A percentile compares a stretch with the other conserved stretches of the same genome.
Conservation (phyloP, 2,888 invertebrate species). For the Eristalis tenax region DNA sequence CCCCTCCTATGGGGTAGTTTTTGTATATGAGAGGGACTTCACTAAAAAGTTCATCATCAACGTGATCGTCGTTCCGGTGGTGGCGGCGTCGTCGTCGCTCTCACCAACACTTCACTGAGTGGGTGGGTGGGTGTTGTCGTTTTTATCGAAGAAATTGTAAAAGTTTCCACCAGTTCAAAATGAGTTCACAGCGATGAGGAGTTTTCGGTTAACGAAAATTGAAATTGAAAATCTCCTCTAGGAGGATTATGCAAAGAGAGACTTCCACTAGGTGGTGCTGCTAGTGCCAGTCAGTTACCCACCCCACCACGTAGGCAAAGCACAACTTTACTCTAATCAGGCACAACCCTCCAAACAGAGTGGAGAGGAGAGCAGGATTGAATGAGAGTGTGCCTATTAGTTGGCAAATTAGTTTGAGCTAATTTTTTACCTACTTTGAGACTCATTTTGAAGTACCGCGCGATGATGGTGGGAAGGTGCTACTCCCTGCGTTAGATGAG, state of each 20-base stretch:
- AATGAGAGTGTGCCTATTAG: background rate
- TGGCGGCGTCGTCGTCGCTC: background rate
- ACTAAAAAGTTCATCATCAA: constrained; percentile 44
- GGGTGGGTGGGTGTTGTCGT: constrained; percentile 10
- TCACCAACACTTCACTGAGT: background rate
- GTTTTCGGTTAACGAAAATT: constrained; percentile 36
- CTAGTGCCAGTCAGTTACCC: too few relatives aligned
- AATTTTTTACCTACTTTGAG: background rate
- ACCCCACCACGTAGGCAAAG: background rate
- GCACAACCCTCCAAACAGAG: background rate
- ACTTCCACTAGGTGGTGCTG: background rate
- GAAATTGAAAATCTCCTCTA: constrained; percentile 44
- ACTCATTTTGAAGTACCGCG: background rate
- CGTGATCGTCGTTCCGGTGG: background rate
- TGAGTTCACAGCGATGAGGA: constrained; percentile 30
- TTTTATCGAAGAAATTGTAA: constrained; percentile 56
- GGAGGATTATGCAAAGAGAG: constrained; percentile 17
- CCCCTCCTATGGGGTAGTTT: background rate
- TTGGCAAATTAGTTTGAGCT: constrained; percentile 1
- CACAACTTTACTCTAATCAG: background rate
- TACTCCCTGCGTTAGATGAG: background rate
- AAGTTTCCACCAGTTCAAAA: constrained; percentile 45
- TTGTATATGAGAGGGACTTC: constrained; percentile 17
- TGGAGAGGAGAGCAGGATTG: background rate
- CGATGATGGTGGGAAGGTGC: background rate